Evolutionary conservation across 1,140 invertebrate species (phyloP), one percentile per base, ranked within the genome.

Genomic region (Diachasmimorpha longicaudata): DNA sequence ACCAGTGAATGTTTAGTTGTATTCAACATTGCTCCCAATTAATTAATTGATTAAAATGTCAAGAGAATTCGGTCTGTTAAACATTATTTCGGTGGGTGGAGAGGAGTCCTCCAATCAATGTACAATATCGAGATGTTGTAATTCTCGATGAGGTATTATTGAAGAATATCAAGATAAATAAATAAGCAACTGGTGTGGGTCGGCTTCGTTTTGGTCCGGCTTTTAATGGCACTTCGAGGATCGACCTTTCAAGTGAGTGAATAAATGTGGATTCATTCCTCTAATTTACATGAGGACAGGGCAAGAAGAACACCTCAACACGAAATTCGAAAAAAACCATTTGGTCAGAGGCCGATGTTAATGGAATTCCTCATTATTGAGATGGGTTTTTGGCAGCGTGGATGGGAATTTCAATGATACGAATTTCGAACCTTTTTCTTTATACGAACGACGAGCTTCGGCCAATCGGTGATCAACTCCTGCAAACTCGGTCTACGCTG

Each of bases 381-480:
- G 44, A 48, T n/a, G 44, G 19, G 14, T 36, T 74, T 48, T 48
- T 31, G 31, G 31, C 10, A 68, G 25, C 66, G 23, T 58, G 13
- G 10, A 19, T 55, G 70, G 58, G 63, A 73, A 75, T 25, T 42
- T 70, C 13, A 58, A 70, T 81, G 77, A 80, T 77, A 72, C 79
- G 78, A 76, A 75, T 78, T 89, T 86, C 91, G 90, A 91, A 92
- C 91, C 91, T 92, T 91, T 86, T 88, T 86, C 89, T 90, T 91
- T 81, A 89, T 89, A 87, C 89, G 85, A 84, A 90, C 89, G 85
- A 90, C 87, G 87, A 92, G 90, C 81, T 80, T 89, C 81, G 91
- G 92, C 91, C 91, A 92, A 90, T 92, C 91, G 80, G 88, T 88
- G 86, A 92, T 91, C 86, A 92, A 84, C 88, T 93, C 91, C 79